These are phyloP conservation scores for Drosophila obscura DNA, from an alignment of 1,140 invertebrate species.

Conservation along the genomic window DNA sequence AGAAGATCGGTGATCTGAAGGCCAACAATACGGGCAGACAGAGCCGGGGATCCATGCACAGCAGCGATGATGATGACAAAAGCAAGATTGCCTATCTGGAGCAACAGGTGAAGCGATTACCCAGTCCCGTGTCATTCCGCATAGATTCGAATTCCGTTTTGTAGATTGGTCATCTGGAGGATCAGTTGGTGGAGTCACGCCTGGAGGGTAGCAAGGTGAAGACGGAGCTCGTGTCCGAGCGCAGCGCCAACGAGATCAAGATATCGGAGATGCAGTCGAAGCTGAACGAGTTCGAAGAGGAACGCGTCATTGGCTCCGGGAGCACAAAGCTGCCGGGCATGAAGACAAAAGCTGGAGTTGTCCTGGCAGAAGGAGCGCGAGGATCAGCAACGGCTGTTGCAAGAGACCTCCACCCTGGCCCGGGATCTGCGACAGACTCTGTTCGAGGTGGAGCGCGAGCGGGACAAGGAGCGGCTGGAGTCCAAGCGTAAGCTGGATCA, in stretches of 20 bases:
- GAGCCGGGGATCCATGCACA: conserved; percentile 81
- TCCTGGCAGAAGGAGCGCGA: conserved; percentile 98
- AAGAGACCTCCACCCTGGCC: conserved; percentile 95
- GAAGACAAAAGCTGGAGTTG: conserved; percentile 94
- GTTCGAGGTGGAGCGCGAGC: conserved; percentile 94
- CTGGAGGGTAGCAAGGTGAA: conserved; percentile 93
- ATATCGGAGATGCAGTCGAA: conserved; percentile 94
- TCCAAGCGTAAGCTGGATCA: conserved; percentile 93
- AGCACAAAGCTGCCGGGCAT: conserved; percentile 93
- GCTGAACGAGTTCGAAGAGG: conserved; percentile 96
- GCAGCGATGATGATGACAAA: conserved; percentile 86
- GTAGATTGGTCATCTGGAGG: conserved; percentile 91
- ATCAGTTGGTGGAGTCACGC: conserved; percentile 93
- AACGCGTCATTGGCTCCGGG: conserved; percentile 90
- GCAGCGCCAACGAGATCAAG: conserved; percentile 94
- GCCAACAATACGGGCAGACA: conserved; percentile 83
- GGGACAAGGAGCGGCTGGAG: conserved; percentile 94
- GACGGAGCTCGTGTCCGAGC: conserved; percentile 95
- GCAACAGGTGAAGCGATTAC: conserved; percentile 86
- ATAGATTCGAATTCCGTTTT: background rate
- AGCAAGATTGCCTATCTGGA: conserved; percentile 89
- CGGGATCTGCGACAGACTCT: conserved; percentile 94
- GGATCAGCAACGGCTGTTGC: conserved; percentile 94
- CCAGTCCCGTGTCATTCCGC: background rate
- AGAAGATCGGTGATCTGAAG: conserved; percentile 91